Evolutionary conservation across 1,140 invertebrate genomes (phyloP).

Genomic region (Physella acuta): DNA sequence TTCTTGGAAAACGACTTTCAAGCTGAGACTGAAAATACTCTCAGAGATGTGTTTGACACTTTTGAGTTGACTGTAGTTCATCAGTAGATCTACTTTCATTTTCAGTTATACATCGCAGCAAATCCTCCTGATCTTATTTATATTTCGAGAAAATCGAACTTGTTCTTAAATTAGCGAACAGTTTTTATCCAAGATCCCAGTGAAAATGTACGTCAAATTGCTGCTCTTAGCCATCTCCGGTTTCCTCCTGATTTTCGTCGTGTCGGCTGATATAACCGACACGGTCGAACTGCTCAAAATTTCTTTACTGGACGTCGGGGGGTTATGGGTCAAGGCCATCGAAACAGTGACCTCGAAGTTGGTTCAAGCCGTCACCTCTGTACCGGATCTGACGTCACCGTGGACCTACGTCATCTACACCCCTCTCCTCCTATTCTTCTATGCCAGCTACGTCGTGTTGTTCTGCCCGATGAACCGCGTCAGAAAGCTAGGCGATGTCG

Average conservation of each 20-base stretch:
- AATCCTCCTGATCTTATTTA: too few relatives aligned
- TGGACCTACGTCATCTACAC: slow-evolving; percentile 33
- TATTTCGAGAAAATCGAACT: too few relatives aligned
- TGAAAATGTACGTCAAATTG: too few relatives aligned
- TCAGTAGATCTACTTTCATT: too few relatives aligned
- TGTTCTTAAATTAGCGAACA: too few relatives aligned
- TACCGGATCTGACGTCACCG: slow-evolving; percentile 31
- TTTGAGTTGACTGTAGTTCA: too few relatives aligned
- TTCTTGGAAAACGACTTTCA: too few relatives aligned
- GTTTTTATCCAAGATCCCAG: too few relatives aligned
- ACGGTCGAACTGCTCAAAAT: slow-evolving; percentile 36
- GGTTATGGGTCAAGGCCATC: slow-evolving; percentile 41
- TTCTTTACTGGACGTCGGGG: slow-evolving; percentile 44
- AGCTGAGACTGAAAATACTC: too few relatives aligned
- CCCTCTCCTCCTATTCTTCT: slow-evolving; percentile 20
- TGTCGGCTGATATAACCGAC: slow-evolving; percentile 32
- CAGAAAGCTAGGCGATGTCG: slow-evolving; percentile 58
- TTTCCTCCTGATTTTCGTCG: slow-evolving; percentile 32
- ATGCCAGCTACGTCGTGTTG: slow-evolving; percentile 36
- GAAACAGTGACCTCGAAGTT: slow-evolving; percentile 23
- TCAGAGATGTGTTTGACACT: too few relatives aligned
- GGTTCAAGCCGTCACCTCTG: slow-evolving; percentile 22
- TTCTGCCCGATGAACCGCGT: slow-evolving; percentile 49
- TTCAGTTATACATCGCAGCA: too few relatives aligned
- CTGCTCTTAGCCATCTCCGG: too few relatives aligned